Evolutionary conservation across 1,140 invertebrate species (phyloP).

Genomic region (Microplitis demolitor): DNA sequence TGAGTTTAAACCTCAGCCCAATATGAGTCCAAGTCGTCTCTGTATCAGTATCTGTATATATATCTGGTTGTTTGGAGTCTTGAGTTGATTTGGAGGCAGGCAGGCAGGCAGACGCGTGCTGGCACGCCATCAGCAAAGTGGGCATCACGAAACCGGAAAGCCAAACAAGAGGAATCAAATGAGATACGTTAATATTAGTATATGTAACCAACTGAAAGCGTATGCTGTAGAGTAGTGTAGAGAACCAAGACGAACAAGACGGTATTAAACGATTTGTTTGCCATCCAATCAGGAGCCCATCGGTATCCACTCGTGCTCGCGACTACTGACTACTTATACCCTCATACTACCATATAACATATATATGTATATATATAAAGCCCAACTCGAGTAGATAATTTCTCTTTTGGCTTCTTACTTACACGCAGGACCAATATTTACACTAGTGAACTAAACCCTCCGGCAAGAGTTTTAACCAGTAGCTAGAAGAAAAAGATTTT

Average conservation of each 20-base stretch:
- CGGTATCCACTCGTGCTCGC: not conserved
- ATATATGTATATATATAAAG: too few relatives aligned
- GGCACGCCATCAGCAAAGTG: not conserved
- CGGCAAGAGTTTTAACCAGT: not conserved
- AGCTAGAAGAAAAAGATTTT: too few relatives aligned
- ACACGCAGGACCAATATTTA: conserved; percentile 1
- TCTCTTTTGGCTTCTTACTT: not conserved
- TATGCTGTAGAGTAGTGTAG: too few relatives aligned
- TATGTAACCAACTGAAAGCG: too few relatives aligned
- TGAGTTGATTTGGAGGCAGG: too few relatives aligned
- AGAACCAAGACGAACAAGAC: not conserved
- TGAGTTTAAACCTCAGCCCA: too few relatives aligned
- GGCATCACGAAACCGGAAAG: conserved; percentile 1
- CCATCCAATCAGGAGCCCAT: not conserved
- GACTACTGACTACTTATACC: not conserved
- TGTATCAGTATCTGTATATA: not conserved
- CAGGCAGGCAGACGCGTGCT: not conserved
- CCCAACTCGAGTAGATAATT: not conserved
- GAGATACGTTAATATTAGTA: too few relatives aligned
- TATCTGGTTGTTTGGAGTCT: not conserved
- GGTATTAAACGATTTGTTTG: not conserved
- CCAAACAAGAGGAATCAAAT: not conserved
- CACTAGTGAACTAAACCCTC: not conserved
- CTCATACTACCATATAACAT: too few relatives aligned
- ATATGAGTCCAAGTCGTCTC: too few relatives aligned